Base-by-base conservation (phyloP, 2,888 invertebrate genomes). In the Halictus quadricinctus region DNA sequence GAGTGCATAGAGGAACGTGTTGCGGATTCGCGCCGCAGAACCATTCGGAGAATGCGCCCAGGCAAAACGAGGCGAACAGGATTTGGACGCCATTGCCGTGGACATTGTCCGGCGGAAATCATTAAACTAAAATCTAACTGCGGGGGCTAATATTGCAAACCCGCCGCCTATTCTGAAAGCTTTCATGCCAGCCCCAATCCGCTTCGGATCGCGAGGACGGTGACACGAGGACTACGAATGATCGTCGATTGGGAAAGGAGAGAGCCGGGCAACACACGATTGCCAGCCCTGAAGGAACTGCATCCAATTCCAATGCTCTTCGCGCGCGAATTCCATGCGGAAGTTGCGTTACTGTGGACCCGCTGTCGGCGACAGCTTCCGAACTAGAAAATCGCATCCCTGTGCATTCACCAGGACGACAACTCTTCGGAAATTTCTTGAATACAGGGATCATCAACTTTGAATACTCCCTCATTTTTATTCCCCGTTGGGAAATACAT, bases 111-210 rank as follows among this genome's bases (percentile, higher is more conserved):
- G 78, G 80, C 90, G 93, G 92, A 93, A 93, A 94, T 93, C 93
- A 93, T 93, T 93, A 93, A 93, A 94, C 94, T 93, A 93, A 93
- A 93, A 93, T 93, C 92, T 90, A 92, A 92, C 92, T 92, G 87
- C 88, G 54, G 54, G 84, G 82, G 87, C 89, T 90, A 90, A 90
- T 91, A 90, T 87, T 88, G 87, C 87, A 88, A 90, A 90, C 84
- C 87, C 81, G 79, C 83, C 74, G 87, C 88, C 90, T 90, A 88
- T 90, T 89, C 90, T 83, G 86, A 91, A 89, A 90, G 91, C 92
- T 92, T 92, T 91, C 92, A 90, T 89, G 91, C 87, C 89, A 88
- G 81, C 86, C 89, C 88, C 91, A 91, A 91, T 92, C 91, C 90
- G 87, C 83, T 84, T 79, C 85, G 88, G 88, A 85, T 81, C 88